These are phyloP conservation scores for Drosophila fungiperda DNA, from an alignment of 2,888 invertebrate species.

Conservation along the genomic window DNA sequence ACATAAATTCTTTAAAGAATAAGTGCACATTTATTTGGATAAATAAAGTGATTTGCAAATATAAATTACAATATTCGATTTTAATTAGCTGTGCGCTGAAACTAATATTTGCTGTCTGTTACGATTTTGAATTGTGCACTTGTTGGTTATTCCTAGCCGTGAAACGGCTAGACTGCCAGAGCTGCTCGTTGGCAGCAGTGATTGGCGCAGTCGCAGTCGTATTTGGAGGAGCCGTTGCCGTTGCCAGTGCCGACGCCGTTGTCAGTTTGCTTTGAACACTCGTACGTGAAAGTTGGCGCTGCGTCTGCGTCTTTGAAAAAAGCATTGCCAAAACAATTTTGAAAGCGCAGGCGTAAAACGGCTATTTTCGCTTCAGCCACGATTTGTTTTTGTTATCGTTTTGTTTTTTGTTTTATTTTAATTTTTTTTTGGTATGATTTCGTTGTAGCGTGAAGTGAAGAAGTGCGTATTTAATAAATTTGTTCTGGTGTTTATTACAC, in stretches of 20 bases:
- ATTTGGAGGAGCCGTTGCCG: constrained; percentile 43
- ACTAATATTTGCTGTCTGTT: background rate
- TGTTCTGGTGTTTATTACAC: constrained; percentile 10
- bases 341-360: constrained; percentile 77
- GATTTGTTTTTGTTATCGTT: constrained; percentile 51
- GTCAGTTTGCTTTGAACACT: constrained; percentile 70
- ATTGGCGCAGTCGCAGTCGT: constrained; percentile 62
- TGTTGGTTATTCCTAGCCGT: constrained; percentile 7
- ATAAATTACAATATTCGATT: too few relatives aligned
- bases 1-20: background rate
- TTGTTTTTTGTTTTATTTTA: constrained; percentile 10
- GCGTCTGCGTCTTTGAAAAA: constrained; percentile 39
- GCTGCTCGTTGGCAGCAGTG: constrained; percentile 32
- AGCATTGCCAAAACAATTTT: constrained; percentile 54
- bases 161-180: constrained; percentile 48
- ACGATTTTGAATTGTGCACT: background rate
- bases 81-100: background rate
- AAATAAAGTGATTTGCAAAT: background rate
- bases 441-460: constrained; percentile 45
- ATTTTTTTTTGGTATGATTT: constrained; percentile 15
- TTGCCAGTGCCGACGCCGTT: constrained; percentile 32
- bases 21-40: background rate
- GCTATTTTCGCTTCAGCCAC: constrained; percentile 40
- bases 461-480: constrained; percentile 50
- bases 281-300: constrained; percentile 66